Evolutionary conservation across 2,113 vertebrate species (phyloP).

Genomic region (Corydoras maculifer): DNA sequence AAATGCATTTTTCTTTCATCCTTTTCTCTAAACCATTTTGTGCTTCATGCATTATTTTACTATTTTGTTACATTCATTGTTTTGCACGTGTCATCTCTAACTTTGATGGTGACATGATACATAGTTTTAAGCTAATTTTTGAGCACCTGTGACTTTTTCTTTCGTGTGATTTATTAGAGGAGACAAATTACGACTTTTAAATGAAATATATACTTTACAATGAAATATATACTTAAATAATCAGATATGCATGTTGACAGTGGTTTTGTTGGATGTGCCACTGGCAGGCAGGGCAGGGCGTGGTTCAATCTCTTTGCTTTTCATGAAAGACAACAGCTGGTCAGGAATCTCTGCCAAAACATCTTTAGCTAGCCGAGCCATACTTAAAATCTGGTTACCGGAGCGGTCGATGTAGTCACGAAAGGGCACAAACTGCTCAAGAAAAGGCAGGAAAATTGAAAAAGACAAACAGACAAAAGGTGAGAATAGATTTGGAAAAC

Average conservation of each 20-base stretch:
- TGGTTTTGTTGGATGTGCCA: conserved; percentile 37
- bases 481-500: too few species aligned
- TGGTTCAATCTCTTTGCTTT: conserved; percentile 80
- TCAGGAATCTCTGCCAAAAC: conserved; percentile 92
- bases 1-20: too few species aligned
- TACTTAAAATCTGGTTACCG: conserved; percentile 92
- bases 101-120: too few species aligned
- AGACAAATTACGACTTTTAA: too few species aligned
- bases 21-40: too few species aligned
- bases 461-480: not conserved
- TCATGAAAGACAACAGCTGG: conserved; percentile 95
- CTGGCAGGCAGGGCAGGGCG: conserved; percentile 56
- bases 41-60: too few species aligned
- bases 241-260: conserved; percentile 31
- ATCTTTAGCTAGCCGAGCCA: conserved; percentile 92
- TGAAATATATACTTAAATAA: not conserved
- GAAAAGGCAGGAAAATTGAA: conserved; percentile 5
- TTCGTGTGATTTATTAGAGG: too few species aligned
- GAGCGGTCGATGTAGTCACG: conserved; percentile 91
- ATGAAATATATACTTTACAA: not conserved
- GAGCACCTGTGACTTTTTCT: too few species aligned
- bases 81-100: too few species aligned
- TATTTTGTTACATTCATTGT: too few species aligned
- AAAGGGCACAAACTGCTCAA: conserved; percentile 86
- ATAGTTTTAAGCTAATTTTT: too few species aligned